phyloP scores from a whole-genome alignment of 2,113 vertebrate genomes.

The Acanthisitta chloris region DNA sequence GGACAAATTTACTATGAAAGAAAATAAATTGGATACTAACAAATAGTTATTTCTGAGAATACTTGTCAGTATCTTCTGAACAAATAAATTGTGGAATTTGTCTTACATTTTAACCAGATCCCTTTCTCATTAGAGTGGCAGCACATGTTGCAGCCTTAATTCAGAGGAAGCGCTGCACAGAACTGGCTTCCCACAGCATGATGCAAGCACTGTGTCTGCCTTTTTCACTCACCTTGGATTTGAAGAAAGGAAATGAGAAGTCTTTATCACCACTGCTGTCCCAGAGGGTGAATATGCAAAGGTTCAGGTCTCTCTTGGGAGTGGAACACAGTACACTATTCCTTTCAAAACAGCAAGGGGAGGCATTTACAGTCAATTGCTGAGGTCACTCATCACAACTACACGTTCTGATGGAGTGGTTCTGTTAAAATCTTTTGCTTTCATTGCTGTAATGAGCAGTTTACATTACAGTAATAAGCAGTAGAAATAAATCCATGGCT shows the following conservation, averaged over 20 bases:
- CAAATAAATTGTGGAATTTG: neutral
- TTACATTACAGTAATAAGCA: neutral
- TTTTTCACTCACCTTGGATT: neutral
- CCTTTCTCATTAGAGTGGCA: neutral
- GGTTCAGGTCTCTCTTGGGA: neutral
- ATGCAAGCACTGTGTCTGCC: neutral
- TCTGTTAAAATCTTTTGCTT: neutral
- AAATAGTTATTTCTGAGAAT: neutral
- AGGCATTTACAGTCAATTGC: neutral
- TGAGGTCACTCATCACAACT: neutral
- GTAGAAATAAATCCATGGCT: neutral
- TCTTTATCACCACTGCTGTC: neutral
- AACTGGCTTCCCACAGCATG: rapidly evolving
- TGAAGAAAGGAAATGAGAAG: neutral
- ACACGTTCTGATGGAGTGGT: neutral
- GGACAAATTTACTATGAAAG: neutral
- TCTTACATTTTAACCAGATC: neutral
- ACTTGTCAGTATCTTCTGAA: neutral
- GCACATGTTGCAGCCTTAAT: neutral
- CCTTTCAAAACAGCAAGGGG: neutral
- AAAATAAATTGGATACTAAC: neutral
- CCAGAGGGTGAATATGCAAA: neutral
- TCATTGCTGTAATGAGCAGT: neutral
- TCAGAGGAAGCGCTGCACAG: neutral
- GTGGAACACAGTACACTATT: neutral